Conservation (phyloP, 30 jellyfish, hydroid and myxozoan species). For the Turritopsis rubra region DNA sequence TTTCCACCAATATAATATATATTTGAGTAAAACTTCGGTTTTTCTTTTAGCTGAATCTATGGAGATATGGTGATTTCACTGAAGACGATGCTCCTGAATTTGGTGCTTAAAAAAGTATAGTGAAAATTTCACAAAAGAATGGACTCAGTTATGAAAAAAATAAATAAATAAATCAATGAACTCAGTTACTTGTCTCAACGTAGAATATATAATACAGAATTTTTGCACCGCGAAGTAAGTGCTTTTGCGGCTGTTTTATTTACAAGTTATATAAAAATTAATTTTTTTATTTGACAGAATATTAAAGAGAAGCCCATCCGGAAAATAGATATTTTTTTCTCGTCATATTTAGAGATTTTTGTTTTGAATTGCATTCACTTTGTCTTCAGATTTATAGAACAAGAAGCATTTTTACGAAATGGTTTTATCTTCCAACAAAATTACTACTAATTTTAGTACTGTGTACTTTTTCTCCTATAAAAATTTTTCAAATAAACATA, state of each 20-base stretch:
- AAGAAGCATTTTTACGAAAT: too few species aligned
- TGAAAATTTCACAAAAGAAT: conserved; percentile 4
- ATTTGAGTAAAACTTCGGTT: not conserved
- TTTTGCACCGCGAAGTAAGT: not conserved
- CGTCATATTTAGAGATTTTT: not conserved
- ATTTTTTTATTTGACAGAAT: not conserved
- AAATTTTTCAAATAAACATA: not conserved
- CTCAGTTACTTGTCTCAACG: conserved; percentile 13
- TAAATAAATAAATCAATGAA: conserved; percentile 8
- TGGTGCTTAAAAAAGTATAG: conserved; percentile 61
- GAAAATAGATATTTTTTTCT: not conserved
- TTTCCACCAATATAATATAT: too few species aligned
- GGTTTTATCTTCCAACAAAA: too few species aligned
- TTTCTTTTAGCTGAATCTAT: conserved; percentile 61
- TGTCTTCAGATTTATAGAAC: not conserved
- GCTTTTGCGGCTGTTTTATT: not conserved
- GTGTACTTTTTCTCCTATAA: not conserved
- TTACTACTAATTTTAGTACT: not conserved
- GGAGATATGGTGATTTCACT: conserved; percentile 99
- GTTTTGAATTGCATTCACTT: not conserved
- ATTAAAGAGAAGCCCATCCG: not conserved
- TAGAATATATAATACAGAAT: conserved; percentile 7
- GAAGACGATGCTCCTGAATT: conserved; percentile 98
- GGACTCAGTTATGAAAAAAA: conserved; percentile 77
- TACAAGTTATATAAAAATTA: not conserved